Evolutionary conservation across 1,140 invertebrate genomes (phyloP).

Genomic region (Dufourea novaeangliae): DNA sequence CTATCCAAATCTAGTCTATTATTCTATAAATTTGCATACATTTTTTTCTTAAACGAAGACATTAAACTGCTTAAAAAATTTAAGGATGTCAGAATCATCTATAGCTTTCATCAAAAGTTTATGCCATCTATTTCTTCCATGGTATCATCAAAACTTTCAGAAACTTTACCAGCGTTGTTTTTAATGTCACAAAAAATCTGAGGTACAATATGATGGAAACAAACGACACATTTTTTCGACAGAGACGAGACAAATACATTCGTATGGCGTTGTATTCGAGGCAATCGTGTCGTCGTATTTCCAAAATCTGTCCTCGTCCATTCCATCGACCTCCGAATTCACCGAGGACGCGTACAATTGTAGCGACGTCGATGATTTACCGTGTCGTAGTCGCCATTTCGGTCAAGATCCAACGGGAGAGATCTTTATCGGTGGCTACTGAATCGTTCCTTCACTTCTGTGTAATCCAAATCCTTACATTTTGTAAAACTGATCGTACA

Average conservation of each 20-base stretch:
- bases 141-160: no score
- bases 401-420: not conserved
- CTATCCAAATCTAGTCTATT: no score
- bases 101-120: no score
- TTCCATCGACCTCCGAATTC: not conserved
- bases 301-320: constrained; percentile 12
- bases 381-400: not conserved
- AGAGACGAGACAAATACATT: not conserved
- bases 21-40: no score
- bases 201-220: no score
- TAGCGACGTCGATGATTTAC: constrained; percentile 13
- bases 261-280: not conserved
- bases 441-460: not conserved
- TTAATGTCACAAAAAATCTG: no score
- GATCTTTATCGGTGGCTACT: not conserved
- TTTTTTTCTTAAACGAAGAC: no score
- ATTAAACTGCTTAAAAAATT: no score
- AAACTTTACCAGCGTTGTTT: no score
- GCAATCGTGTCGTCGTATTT: not conserved
- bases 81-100: no score
- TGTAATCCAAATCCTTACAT: not conserved
- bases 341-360: not conserved
- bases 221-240: no score
- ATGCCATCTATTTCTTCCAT: no score
- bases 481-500: not conserved